Conservation (phyloP, 2,888 invertebrate species). For the Dynastes tityus region DNA sequence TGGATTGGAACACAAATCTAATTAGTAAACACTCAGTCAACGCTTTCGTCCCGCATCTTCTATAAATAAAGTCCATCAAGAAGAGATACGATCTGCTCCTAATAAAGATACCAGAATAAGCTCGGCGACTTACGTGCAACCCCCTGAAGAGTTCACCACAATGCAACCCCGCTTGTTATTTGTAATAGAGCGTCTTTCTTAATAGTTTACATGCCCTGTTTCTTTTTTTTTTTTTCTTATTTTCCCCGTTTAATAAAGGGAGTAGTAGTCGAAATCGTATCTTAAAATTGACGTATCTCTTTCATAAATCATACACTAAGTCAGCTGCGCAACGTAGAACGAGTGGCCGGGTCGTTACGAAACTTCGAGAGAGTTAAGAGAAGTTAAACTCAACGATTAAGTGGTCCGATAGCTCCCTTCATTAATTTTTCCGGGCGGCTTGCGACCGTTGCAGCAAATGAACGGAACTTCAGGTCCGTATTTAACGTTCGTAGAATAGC, state of each 20-base stretch:
- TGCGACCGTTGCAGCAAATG: slow-evolving; percentile 30
- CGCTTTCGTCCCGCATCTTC: slow-evolving; percentile 22
- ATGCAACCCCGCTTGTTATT: not conserved
- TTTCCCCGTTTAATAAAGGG: too few species aligned
- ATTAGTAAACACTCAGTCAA: slow-evolving; percentile 40
- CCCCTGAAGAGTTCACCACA: slow-evolving; percentile 2
- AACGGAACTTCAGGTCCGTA: slow-evolving; percentile 29
- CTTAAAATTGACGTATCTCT: slow-evolving; percentile 23
- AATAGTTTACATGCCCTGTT: not conserved
- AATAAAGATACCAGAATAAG: slow-evolving; percentile 5
- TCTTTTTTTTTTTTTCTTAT: not conserved
- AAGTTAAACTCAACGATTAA: slow-evolving; percentile 55
- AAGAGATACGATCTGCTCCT: slow-evolving; percentile 21
- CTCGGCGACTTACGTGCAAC: not conserved
- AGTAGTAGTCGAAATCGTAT: not conserved
- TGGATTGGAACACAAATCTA: slow-evolving; percentile 33
- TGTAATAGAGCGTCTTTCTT: not conserved
- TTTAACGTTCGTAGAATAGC: not conserved
- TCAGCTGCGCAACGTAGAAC: slow-evolving; percentile 48
- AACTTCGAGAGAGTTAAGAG: slow-evolving; percentile 53
- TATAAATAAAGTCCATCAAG: slow-evolving; percentile 36
- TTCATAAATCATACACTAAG: slow-evolving; percentile 52
- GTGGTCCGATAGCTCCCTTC: slow-evolving; percentile 55
- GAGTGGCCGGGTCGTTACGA: slow-evolving; percentile 42
- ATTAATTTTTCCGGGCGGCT: slow-evolving; percentile 54